Evolutionary conservation across 2,888 invertebrate genomes (phyloP), one percentile per base, ranked within the genome.

Genomic region (Andrena trimmerana): DNA sequence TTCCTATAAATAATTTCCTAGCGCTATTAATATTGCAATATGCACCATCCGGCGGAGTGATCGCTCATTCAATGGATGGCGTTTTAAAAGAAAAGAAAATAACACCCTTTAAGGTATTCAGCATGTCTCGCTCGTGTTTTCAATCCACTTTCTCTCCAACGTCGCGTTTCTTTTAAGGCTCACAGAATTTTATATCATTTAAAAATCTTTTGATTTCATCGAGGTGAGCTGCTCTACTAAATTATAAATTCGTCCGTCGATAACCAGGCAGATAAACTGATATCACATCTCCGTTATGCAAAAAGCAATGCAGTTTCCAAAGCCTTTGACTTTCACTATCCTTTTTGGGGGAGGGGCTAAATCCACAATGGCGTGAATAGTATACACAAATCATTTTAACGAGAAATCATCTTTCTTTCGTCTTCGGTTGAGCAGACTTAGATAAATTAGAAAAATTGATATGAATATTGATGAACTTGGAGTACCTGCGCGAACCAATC

Each of bases 21-120:
- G 78, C 63, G 79, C 85, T 89, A 89, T 86, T 85, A 90, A 89
- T 89, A 89, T 89, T 89, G 89, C 89, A 89, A 86, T 89, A 82
- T 80, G 77, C 78, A 71, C 86, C 85, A 83, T 74, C 69, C 68
- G 6, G 54, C 78, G 69, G 71, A 59, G 75, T 36, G 36, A 68
- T 78, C 78, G 78, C 74, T 72, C n/a, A 13, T 68, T 82, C 62
- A 42, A 66, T 27, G 67, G 81, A 86, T 77, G 81, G 68, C 67
- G 73, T 52, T 68, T 78, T 80, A 71, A 65, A 77, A 87, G 73
- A 78, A 86, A 88, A 84, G 75, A 89, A 87, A 68, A 78, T 83
- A 86, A 85, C 75, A 85, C 77, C 81, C 73, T 67, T 79, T 59
- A 75, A 71, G 77, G 60, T 84, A 88, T 85, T 74, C 74, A 86